phyloP scores from a whole-genome alignment of 2,888 invertebrate genomes.

The Caenorhabditis sp. region DNA sequence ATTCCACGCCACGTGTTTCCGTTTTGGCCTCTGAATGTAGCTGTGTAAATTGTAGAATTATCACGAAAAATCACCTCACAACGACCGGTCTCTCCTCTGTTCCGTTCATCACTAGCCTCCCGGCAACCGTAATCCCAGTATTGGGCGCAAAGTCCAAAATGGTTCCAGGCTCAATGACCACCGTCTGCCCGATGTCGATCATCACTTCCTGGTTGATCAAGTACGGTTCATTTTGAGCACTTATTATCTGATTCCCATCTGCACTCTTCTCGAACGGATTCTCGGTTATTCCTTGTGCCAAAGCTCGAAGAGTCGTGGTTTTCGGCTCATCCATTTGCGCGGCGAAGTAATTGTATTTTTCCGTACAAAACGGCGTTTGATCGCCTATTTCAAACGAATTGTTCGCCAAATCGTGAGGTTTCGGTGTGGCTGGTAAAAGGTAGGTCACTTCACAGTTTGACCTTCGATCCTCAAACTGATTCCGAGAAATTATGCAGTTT shows the following conservation, averaged over 20 bases:
- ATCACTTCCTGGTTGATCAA: conserved; percentile 51
- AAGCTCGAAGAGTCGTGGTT: too few relatives aligned
- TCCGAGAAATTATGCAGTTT: not conserved
- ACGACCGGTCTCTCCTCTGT: conserved; percentile 45
- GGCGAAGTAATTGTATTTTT: conserved; percentile 19
- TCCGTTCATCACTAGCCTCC: conserved; percentile 56
- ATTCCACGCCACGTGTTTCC: conserved; percentile 59
- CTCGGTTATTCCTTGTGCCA: conserved; percentile 4
- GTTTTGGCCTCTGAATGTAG: too few relatives aligned
- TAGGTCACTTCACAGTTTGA: conserved; percentile 38
- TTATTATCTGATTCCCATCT: not conserved
- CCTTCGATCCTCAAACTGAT: conserved; percentile 34
- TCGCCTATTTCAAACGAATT: too few relatives aligned
- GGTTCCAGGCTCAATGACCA: conserved; percentile 57
- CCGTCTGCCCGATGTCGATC: conserved; percentile 42
- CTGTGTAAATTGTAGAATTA: too few relatives aligned
- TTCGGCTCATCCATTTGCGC: conserved; percentile 22
- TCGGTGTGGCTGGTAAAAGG: conserved; percentile 5
- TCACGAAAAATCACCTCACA: too few relatives aligned
- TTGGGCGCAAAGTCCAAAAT: conserved; percentile 58
- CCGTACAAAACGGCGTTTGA: conserved; percentile 27
- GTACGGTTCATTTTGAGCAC: conserved; percentile 32
- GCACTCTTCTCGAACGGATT: conserved; percentile 23
- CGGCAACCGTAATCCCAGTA: conserved; percentile 56
- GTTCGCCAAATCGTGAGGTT: not conserved